These are phyloP conservation scores for Plutomurus gul DNA, from an alignment of 1,140 invertebrate species.

Conservation along the genomic window DNA sequence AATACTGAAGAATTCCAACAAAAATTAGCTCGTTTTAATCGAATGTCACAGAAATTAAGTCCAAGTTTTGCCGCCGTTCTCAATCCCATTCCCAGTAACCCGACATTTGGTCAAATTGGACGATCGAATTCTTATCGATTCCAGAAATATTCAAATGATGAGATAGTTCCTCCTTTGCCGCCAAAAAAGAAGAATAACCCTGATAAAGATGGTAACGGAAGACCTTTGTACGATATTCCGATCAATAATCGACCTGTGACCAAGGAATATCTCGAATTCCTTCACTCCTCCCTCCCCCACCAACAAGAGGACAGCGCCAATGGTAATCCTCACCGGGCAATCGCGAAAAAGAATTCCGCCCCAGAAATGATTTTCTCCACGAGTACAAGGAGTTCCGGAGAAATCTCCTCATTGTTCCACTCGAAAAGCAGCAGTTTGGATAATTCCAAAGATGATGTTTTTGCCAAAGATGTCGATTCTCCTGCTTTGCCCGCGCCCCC, in stretches of 20 bases:
- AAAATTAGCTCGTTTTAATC: slow-evolving; percentile 50
- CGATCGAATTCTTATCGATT: slow-evolving; percentile 41
- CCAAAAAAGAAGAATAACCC: slow-evolving; percentile 42
- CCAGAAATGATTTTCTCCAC: slow-evolving; percentile 41
- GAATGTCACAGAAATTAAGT: slow-evolving; percentile 44
- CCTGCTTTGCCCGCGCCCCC: neutral
- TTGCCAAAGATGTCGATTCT: neutral
- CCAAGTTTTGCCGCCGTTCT: slow-evolving; percentile 41
- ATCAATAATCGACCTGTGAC: slow-evolving; percentile 46
- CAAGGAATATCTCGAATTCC: neutral
- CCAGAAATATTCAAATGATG: slow-evolving; percentile 15
- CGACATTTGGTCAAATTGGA: neutral
- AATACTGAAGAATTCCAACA: slow-evolving; percentile 35
- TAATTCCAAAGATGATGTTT: neutral
- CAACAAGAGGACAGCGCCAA: neutral
- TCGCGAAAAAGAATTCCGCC: slow-evolving; percentile 50
- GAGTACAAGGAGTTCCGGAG: neutral
- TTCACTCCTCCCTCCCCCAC: neutral
- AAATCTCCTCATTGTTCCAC: neutral
- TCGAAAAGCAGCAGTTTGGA: neutral
- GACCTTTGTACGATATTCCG: slow-evolving; percentile 47
- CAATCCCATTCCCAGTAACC: neutral
- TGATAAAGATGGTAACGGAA: neutral
- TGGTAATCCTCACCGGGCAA: neutral
- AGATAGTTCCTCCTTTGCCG: slow-evolving; percentile 39